Base-by-base conservation (phyloP, 2,797 vertebrate species). In the Phataginus tricuspis region DNA sequence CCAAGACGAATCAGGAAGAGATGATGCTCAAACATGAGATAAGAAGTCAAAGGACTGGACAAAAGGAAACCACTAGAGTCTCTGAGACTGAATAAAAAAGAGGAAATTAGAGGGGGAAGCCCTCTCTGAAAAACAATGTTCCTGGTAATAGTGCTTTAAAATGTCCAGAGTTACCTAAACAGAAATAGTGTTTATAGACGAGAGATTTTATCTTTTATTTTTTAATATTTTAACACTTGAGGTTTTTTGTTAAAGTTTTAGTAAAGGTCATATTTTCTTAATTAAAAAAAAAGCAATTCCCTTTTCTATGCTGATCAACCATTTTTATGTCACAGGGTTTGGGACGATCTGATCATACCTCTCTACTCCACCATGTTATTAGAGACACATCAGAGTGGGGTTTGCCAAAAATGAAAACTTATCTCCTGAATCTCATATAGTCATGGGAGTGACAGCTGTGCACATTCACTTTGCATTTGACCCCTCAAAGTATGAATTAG, bases 31-130 rank as follows among this genome's bases (percentile, higher is more conserved):
- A 77, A 55, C 37, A 86, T 2, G 0, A 25, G 34, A 72, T 29
- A 90, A 90, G 42, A 89, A 18, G n/a, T 77, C 55, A 87, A 59
- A 88, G 37, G 23, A 37, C 23, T 89, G 45, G 12, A 14, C 29
- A 42, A 79, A 93, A 86, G 7, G 19, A 82, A 63, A 80, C 4
- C 16, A 11, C 15, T 25, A 42, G 15, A 90, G 19, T 29, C 51
- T 69, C 69, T 77, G 21, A 83, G 63, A 91, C 13, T 15, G 88
- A 92, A 87, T 49, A 88, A 59, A 71, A 45, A 93, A 87, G 87
- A 77, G 25, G 86, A 91, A 93, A 64, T 77, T 66, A 12, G 2
- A 86, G 14, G 39, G 66, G 15, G 86, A 89, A 78, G 5, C 15
- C 80, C 29, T n/a, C 2, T 72, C 14, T 66, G 10, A 85, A 66